These are phyloP conservation scores for Gymnogyps californianus DNA, from an alignment of 2,113 vertebrate species.

Conservation along the genomic window DNA sequence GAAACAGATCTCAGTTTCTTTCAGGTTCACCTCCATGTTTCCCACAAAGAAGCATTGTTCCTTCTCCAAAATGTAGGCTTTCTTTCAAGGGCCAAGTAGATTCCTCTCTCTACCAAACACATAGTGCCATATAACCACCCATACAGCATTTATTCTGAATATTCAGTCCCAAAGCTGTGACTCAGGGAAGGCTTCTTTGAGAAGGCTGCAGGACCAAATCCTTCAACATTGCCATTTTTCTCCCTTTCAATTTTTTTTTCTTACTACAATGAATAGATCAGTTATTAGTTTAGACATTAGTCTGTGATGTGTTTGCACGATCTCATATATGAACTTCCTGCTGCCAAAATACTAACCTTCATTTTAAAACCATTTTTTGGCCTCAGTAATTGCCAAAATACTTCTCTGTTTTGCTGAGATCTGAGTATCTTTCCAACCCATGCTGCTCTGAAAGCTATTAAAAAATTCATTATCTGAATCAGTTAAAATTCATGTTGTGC, in stretches of 20 bases:
- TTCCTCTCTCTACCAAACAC: not conserved
- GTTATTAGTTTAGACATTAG: not conserved
- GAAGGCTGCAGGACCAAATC: not conserved
- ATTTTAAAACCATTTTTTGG: not conserved
- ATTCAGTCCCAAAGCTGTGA: not conserved
- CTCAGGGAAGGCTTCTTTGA: not conserved
- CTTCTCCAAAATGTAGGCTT: not conserved
- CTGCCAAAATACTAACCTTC: not conserved
- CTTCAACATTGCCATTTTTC: not conserved
- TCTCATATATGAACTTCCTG: not conserved
- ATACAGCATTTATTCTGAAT: not conserved
- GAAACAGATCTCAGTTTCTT: not conserved
- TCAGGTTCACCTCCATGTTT: not conserved
- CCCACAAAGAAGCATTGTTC: not conserved
- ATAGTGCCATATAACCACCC: not conserved
- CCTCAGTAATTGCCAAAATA: not conserved
- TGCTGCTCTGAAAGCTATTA: not conserved
- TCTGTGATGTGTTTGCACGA: not conserved
- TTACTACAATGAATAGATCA: not conserved
- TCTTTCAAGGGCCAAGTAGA: not conserved
- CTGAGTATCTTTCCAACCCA: not conserved
- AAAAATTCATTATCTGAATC: not conserved
- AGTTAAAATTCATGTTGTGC: not conserved
- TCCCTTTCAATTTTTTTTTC: not conserved
- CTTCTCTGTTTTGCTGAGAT: not conserved